These are phyloP conservation scores for Pheosia tremula DNA, from an alignment of 2,888 invertebrate genomes.

Conservation along the genomic window DNA sequence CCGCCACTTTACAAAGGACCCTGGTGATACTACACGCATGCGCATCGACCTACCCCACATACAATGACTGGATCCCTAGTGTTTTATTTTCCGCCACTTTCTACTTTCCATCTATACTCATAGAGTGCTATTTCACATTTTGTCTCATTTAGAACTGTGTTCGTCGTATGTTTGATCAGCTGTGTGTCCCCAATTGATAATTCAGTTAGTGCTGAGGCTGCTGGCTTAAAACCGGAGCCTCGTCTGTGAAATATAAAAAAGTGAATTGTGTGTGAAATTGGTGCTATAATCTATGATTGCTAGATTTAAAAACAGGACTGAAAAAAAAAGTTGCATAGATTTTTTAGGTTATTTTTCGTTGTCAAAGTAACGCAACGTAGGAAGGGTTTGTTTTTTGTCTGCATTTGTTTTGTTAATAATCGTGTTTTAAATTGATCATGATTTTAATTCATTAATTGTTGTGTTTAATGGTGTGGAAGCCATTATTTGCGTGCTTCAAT, in stretches of 20 bases:
- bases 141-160: constrained; percentile 57
- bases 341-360: constrained; percentile 27
- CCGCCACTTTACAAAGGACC: constrained; percentile 49
- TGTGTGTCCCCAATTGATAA: constrained; percentile 78
- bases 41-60: constrained; percentile 60
- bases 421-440: constrained; percentile 20
- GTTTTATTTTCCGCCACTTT: constrained; percentile 43
- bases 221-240: constrained; percentile 60
- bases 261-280: constrained; percentile 27
- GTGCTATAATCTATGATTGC: constrained; percentile 39
- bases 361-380: constrained; percentile 22
- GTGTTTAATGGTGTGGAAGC: constrained; percentile 32
- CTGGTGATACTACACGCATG: constrained; percentile 67
- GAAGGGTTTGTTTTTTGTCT: constrained; percentile 41
- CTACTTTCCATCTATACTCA: constrained; percentile 52
- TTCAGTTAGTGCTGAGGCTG: constrained; percentile 71
- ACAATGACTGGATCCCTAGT: constrained; percentile 53
- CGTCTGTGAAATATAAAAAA: constrained; percentile 34
- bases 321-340: constrained; percentile 30
- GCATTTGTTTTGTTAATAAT: constrained; percentile 46
- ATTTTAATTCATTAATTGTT: constrained; percentile 12
- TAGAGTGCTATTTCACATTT: constrained; percentile 62
- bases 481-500: constrained; percentile 37
- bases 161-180: constrained; percentile 73
- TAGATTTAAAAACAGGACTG: constrained; percentile 24